Percentiles rank a stretch among this genome's conserved stretches.
These are phyloP conservation scores for Hydrocynus forskahlii DNA, from an alignment of 2,797 vertebrate genomes.

Conservation along the genomic window DNA sequence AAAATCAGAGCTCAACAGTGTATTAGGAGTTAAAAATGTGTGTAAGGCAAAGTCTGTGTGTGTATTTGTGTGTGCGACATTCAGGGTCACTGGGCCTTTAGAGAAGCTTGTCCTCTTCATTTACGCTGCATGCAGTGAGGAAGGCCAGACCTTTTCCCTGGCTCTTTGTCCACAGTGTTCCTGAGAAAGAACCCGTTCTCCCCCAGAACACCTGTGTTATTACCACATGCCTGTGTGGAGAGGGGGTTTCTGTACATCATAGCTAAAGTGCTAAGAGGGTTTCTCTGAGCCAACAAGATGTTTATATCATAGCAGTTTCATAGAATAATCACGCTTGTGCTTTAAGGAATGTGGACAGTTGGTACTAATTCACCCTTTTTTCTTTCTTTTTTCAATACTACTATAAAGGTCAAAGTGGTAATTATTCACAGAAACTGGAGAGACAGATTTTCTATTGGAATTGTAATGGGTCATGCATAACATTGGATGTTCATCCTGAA, in stretches of 20 bases:
- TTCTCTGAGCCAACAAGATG: constrained; percentile 29
- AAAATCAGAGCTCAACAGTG: background rate
- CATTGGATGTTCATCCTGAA: background rate
- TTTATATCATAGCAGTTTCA: background rate
- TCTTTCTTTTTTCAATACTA: background rate
- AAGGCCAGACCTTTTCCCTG: constrained; percentile 39
- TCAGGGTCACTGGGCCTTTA: constrained; percentile 27
- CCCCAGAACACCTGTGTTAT: constrained; percentile 43
- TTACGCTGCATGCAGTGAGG: constrained; percentile 44
- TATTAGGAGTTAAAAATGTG: background rate
- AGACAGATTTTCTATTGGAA: constrained; percentile 1
- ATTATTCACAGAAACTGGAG: constrained; percentile 26
- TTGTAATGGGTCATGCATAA: background rate
- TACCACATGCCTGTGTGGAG: constrained; percentile 31
- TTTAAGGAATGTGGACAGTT: constrained; percentile 5
- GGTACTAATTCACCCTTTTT: constrained; percentile 8
- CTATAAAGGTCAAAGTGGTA: constrained; percentile 16
- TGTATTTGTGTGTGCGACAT: background rate
- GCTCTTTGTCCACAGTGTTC: constrained; percentile 21
- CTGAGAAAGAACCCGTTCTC: constrained; percentile 29
- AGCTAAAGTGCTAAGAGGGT: constrained; percentile 31
- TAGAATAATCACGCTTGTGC: constrained; percentile 15
- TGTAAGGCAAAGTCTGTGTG: background rate
- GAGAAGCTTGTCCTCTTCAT: constrained; percentile 47
- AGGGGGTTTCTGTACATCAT: constrained; percentile 38